Conservation (phyloP, 2,113 vertebrate genomes). For the Monarcha castaneiventris region DNA sequence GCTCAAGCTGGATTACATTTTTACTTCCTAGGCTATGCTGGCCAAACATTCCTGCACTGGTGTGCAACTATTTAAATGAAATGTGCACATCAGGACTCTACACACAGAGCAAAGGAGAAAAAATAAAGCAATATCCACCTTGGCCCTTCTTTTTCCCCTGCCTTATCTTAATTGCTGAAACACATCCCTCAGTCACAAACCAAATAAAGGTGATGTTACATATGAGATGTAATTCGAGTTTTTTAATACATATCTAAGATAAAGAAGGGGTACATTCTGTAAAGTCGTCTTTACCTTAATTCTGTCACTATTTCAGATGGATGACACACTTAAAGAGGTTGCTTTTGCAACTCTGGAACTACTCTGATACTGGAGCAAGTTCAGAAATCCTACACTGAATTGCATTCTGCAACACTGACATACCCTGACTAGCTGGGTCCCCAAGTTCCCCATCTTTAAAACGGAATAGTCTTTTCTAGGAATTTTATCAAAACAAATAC, state of each 20-base stretch:
- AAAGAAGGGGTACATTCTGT: not conserved
- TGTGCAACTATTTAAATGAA: not conserved
- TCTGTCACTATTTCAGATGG: not conserved
- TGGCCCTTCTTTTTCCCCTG: not conserved
- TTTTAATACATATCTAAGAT: not conserved
- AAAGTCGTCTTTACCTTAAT: not conserved
- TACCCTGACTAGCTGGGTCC: not conserved
- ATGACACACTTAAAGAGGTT: not conserved
- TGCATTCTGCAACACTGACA: not conserved
- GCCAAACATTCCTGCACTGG: slow-evolving; percentile 6
- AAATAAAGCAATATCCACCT: not conserved
- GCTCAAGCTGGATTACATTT: not conserved
- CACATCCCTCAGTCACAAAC: not conserved
- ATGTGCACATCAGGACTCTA: not conserved
- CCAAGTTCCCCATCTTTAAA: not conserved
- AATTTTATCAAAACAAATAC: not conserved
- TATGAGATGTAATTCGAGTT: not conserved
- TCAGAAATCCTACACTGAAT: not conserved
- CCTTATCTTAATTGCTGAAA: not conserved
- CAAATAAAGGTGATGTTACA: not conserved
- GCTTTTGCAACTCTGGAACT: not conserved
- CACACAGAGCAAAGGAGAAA: not conserved
- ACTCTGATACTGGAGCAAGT: not conserved
- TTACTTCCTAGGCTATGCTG: not conserved
- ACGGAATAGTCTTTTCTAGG: not conserved